Evolutionary conservation across 2,797 vertebrate species (phyloP).

Genomic region (Ambastaia sidthimunki): DNA sequence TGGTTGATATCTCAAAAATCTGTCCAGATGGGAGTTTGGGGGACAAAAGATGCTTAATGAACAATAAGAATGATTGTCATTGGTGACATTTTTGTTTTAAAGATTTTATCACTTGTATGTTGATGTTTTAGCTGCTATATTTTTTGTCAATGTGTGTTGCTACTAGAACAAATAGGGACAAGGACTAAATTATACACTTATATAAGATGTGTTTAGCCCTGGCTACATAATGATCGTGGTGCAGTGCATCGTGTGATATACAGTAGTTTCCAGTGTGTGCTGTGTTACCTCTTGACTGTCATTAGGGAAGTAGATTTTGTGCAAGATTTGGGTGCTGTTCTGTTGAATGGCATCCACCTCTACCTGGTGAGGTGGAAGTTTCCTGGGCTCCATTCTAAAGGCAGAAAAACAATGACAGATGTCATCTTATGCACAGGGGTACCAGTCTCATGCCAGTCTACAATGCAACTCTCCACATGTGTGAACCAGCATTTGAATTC

Average conservation of each 20-base stretch:
- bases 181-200: background rate
- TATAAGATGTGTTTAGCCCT: too few species aligned
- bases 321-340: conserved; percentile 86
- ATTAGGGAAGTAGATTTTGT: conserved; percentile 91
- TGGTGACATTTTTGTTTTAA: background rate
- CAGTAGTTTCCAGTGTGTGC: background rate
- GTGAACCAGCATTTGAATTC: background rate
- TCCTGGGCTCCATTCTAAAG: conserved; percentile 87
- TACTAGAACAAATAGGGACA: background rate
- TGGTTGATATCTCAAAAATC: conserved; percentile 86
- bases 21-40: conserved; percentile 58
- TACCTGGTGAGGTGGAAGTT: conserved; percentile 89
- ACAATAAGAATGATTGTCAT: background rate
- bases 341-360: conserved; percentile 91
- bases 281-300: conserved; percentile 82
- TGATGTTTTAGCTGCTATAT: background rate
- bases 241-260: background rate
- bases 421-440: background rate
- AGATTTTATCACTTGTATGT: background rate
- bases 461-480: background rate
- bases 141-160: background rate
- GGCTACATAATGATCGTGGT: background rate
- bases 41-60: background rate
- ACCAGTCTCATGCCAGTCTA: background rate
- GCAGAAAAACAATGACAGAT: conserved; percentile 30